phyloP scores from a whole-genome alignment of 2,797 vertebrate genomes.

The Scyliorhinus canicula region DNA sequence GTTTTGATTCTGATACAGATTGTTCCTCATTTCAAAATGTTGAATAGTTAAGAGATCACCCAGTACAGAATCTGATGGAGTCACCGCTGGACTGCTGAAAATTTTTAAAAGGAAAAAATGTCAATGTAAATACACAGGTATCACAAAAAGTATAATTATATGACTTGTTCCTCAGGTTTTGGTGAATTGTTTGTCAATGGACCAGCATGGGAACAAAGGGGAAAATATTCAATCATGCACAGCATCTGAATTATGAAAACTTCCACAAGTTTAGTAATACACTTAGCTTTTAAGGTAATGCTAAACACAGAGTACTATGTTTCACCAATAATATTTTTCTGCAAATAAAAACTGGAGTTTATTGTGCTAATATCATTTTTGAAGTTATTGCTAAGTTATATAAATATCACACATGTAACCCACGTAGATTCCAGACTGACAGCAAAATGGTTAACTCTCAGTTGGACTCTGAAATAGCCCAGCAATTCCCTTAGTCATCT shows the following conservation, averaged over 20 bases:
- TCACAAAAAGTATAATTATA: neutral
- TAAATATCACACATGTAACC: too few species aligned
- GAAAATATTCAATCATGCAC: neutral
- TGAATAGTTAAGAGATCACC: constrained; percentile 50
- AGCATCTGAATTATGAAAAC: neutral
- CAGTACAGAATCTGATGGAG: constrained; percentile 47
- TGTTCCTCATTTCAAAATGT: constrained; percentile 53
- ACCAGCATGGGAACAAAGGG: neutral
- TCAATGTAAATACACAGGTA: neutral
- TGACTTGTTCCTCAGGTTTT: neutral
- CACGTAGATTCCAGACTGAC: neutral
- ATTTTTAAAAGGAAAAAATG: neutral
- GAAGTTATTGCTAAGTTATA: too few species aligned
- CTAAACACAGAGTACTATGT: neutral
- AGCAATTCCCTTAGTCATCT: too few species aligned
- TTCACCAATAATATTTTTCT: neutral
- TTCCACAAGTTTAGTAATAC: neutral
- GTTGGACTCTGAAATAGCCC: neutral
- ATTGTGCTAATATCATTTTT: neutral
- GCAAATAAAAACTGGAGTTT: neutral
- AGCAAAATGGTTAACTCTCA: neutral
- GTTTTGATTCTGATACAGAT: constrained; percentile 54
- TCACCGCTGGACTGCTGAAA: constrained; percentile 59
- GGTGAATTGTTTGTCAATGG: neutral
- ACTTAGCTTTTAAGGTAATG: neutral